Evolutionary conservation across 1,140 invertebrate species (phyloP), one percentile per base, ranked within the genome.

Genomic region (Hermatobates lingyangjiaoensis): DNA sequence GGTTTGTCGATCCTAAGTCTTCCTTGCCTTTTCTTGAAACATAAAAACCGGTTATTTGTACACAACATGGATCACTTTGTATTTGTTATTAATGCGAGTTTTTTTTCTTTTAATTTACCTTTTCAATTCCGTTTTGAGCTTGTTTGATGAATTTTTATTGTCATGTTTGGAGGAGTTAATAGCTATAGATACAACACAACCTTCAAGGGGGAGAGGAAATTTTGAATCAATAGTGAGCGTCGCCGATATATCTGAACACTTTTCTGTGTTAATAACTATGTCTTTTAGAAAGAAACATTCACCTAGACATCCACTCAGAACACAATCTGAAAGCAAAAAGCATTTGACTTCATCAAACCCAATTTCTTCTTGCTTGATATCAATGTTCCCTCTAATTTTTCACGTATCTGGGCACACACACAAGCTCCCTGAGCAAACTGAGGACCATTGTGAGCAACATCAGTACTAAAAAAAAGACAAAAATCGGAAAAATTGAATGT

Each of bases 281-380:
- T 52, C 51, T 4, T 27, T 26, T 12, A 58, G 39, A 7, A 48
- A 51, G 20, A 58, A 44, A 27, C 52, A 51, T 25, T 58, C 57
- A 30, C 28, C 44, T 10, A 58, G 44, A 15, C 30, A 26, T 14
- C 46, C 45, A 12, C 49, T 53, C 57, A 55, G 56, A 27, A 47
- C 51, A 15, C 55, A 54, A 45, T 58, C 57, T 58, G 26, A n/a
- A 52, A 54, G 24, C 1, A 40, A 12, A 50, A 44, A 5, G 5
- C 40, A 44, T 10, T 10, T 5, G 20, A 44, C 40, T 34, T 34
- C 30, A 34, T 10, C n/a, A 10, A n/a, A n/a, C n/a, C n/a, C n/a
- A n/a, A n/a, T n/a, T n/a, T n/a, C n/a, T n/a, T n/a, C n/a, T n/a
- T n/a, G n/a, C n/a, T n/a, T n/a, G n/a, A n/a, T n/a, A n/a, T n/a